These are phyloP conservation scores for Andrena minutula DNA, from an alignment of 2,888 invertebrate species.

Conservation along the genomic window DNA sequence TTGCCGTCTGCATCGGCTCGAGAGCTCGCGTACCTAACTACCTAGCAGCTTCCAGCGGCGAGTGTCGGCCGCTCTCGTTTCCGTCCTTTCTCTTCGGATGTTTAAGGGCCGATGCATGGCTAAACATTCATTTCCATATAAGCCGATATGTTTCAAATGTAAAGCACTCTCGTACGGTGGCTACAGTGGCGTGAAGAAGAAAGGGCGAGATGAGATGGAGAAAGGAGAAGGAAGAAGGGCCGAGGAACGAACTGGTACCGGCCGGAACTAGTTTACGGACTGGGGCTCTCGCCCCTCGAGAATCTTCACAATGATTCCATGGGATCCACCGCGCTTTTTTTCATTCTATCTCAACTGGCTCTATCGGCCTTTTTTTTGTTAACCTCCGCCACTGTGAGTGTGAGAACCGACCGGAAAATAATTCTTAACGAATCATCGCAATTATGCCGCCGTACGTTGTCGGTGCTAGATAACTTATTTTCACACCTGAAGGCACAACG, in stretches of 20 bases:
- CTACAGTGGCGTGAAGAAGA: slow-evolving; percentile 53
- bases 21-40: slow-evolving; percentile 37
- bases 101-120: slow-evolving; percentile 72
- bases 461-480: slow-evolving; percentile 6
- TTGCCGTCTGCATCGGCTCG: slow-evolving; percentile 41
- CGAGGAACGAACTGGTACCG: slow-evolving; percentile 72
- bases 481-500: not conserved
- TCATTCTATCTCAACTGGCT: slow-evolving; percentile 69
- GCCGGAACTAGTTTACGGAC: slow-evolving; percentile 77
- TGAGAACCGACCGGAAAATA: slow-evolving; percentile 74
- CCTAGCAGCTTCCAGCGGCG: slow-evolving; percentile 59
- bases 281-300: slow-evolving; percentile 70
- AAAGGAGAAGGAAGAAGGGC: slow-evolving; percentile 55
- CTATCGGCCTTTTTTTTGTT: slow-evolving; percentile 61
- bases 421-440: slow-evolving; percentile 53
- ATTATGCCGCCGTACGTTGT: slow-evolving; percentile 28
- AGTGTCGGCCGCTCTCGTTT: slow-evolving; percentile 46
- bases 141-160: slow-evolving; percentile 81
- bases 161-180: slow-evolving; percentile 68
- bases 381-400: slow-evolving; percentile 61
- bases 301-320: slow-evolving; percentile 71
- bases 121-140: slow-evolving; percentile 81
- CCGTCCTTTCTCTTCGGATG: slow-evolving; percentile 22
- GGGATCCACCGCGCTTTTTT: slow-evolving; percentile 69
- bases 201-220: slow-evolving; percentile 57